Evolutionary conservation across 2,113 vertebrate genomes (phyloP).

Genomic region (Phrynocephalus versicolor): DNA sequence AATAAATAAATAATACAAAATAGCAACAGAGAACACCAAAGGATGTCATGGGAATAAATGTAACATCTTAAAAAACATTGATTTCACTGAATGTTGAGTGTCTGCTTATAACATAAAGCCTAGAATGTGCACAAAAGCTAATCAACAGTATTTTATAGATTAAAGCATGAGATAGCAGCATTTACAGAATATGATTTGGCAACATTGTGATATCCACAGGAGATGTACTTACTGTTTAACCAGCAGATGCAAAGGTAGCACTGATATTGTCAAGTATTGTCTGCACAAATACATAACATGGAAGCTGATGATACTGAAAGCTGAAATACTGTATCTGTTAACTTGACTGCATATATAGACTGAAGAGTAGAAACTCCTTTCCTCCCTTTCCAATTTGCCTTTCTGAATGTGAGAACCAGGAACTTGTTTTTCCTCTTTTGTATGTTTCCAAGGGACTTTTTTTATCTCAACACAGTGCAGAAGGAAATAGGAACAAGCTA

Average conservation of each 20-base stretch:
- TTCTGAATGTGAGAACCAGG: slow-evolving; percentile 6
- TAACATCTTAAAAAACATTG: neutral
- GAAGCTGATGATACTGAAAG: neutral
- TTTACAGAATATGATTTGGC: slow-evolving; percentile 24
- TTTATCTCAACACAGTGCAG: slow-evolving; percentile 59
- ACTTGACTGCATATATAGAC: neutral
- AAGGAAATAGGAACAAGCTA: slow-evolving; percentile 38
- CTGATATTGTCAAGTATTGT: neutral
- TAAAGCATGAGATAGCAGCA: neutral
- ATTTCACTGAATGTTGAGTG: neutral
- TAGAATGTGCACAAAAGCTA: neutral
- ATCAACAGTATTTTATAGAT: neutral
- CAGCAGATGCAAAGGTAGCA: slow-evolving; percentile 18
- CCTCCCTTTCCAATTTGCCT: slow-evolving; percentile 12
- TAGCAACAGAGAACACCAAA: too few species aligned
- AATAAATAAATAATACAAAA: too few species aligned
- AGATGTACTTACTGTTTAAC: slow-evolving; percentile 22
- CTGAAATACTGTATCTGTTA: slow-evolving; percentile 26
- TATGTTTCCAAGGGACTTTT: slow-evolving; percentile 65
- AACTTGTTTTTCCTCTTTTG: slow-evolving; percentile 57
- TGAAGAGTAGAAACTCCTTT: neutral
- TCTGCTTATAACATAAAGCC: neutral
- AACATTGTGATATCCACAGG: neutral
- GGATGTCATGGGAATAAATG: too few species aligned
- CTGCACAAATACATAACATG: neutral